Conservation (phyloP, 2,113 vertebrate genomes). For the Melanerpes formicivorus region DNA sequence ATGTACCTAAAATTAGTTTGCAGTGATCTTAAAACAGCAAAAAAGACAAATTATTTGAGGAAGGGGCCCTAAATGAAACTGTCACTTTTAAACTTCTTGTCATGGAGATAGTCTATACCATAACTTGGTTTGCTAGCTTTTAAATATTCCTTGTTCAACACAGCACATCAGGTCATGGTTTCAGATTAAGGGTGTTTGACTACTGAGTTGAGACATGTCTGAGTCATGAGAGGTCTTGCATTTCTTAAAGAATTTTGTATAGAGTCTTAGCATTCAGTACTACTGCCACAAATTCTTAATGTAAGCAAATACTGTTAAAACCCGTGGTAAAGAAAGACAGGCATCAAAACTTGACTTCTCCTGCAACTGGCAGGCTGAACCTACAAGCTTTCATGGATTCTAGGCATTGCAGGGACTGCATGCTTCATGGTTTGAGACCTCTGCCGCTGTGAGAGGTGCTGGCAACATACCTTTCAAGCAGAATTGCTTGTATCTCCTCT, state of each 20-base stretch:
- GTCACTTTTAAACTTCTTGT: neutral
- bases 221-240: neutral
- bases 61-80: neutral
- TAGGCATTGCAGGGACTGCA: neutral
- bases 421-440: neutral
- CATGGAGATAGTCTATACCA: neutral
- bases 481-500: neutral
- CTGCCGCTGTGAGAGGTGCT: neutral
- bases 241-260: neutral
- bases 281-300: neutral
- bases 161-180: neutral
- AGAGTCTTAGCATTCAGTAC: neutral
- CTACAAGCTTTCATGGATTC: neutral
- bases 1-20: neutral
- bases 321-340: neutral
- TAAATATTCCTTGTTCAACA: neutral
- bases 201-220: neutral
- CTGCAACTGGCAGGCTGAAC: neutral
- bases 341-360: neutral
- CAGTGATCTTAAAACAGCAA: neutral
- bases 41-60: neutral
- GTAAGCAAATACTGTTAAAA: neutral
- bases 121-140: neutral
- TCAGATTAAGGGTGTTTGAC: neutral
- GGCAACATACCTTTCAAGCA: neutral